Base-by-base conservation (phyloP, 2,888 invertebrate genomes). In the Congeria kusceri region DNA sequence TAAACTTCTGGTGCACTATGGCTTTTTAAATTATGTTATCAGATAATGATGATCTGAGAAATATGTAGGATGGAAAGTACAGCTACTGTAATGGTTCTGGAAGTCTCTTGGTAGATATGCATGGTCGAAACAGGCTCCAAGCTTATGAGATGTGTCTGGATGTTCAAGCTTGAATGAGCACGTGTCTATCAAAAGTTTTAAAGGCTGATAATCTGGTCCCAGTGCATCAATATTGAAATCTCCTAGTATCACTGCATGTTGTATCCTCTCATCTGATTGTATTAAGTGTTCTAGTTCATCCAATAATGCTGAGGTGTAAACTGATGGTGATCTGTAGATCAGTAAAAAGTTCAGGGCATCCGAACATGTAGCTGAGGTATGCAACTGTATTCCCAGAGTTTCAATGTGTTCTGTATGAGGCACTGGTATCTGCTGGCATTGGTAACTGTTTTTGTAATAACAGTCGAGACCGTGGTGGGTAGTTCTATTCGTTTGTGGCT, bases 191-290 rank as follows among this genome's bases (percentile, higher is more conserved):
- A 67, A 39, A 29, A 15, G 23, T 28, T 47, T 23, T n/a, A 67
- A 44, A 44, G 25, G 56, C 32, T 61, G 44, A 62, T 66, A 46
- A 3, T 61, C 56, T 29, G 56, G 47, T 15, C 28, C 47, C 25
- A 68, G 7, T 5, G 66, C 59, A 64, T 80, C 68, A 23, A 71
- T 20, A 72, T 71, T 77, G 28, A 77, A 71, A 77, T 77, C 71
- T 47, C 65, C 67, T 11, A 67, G 49, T 15, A 77, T 57, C 2
- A 71, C 46, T 53, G 63, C 9, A 20, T 69, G 25, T 27, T 29
- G 71, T 39, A 46, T 4, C 25, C n/a, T 18, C 27, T 63, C 46
- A 28, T 25, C 15, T 4, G 57, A 3, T 44, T 64, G 18, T 29
- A 70, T n/a, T 27, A 70, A 13, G n/a, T 15, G 59, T 7, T 69